Conservation (phyloP, 2,797 vertebrate genomes). For the Eutrigla gurnardus region DNA sequence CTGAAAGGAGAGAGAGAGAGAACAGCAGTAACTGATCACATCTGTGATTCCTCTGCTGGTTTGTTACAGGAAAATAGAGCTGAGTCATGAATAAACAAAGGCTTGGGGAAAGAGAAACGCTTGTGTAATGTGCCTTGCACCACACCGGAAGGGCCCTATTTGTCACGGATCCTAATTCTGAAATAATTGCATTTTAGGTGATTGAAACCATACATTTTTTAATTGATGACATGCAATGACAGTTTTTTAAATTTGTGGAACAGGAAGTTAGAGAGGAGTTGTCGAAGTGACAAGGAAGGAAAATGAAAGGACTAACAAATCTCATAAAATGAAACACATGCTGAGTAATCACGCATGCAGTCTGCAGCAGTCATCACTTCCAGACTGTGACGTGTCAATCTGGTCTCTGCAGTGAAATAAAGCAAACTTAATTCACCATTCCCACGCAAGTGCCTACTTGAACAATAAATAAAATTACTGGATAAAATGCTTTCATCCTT, state of each 20-base stretch:
- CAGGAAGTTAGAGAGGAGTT: slow-evolving; percentile 10
- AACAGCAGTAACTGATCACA: slow-evolving; percentile 39
- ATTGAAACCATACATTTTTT: slow-evolving; percentile 26
- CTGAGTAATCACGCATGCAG: slow-evolving; percentile 14
- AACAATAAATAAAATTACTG: slow-evolving; percentile 7
- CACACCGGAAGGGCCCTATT: slow-evolving; percentile 28
- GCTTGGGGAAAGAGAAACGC: slow-evolving; percentile 37
- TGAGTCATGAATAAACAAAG: slow-evolving; percentile 64
- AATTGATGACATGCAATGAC: slow-evolving; percentile 7
- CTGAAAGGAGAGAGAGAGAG: slow-evolving; percentile 3
- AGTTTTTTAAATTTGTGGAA: slow-evolving; percentile 11
- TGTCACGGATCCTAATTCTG: slow-evolving; percentile 23
- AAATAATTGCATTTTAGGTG: slow-evolving; percentile 19
- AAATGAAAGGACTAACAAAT: slow-evolving; percentile 11
- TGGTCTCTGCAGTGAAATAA: slow-evolving; percentile 12
- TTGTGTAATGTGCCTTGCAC: slow-evolving; percentile 25
- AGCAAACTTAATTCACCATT: slow-evolving; percentile 11
- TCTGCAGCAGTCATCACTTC: slow-evolving; percentile 8
- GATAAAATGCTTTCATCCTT: background rate
- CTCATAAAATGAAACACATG: slow-evolving; percentile 7
- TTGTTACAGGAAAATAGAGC: slow-evolving; percentile 54
- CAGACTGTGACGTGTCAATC: slow-evolving; percentile 4
- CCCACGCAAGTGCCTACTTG: slow-evolving; percentile 4
- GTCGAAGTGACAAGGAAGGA: background rate
- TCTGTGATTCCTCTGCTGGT: slow-evolving; percentile 31